Evolutionary conservation across 1,140 invertebrate genomes (phyloP).

Genomic region (Maconellicoccus hirsutus): DNA sequence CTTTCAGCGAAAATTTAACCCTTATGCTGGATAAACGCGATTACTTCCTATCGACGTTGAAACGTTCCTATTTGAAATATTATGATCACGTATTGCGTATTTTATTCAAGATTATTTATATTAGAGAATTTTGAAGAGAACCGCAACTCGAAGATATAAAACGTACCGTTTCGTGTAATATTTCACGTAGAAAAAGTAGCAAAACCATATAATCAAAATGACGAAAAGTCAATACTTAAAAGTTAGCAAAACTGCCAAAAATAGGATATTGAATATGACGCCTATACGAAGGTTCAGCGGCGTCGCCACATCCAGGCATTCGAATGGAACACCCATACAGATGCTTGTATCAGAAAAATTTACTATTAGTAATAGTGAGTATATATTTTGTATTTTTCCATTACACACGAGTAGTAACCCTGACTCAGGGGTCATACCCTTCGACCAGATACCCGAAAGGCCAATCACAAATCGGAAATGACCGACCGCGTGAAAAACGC

Average conservation of each 20-base stretch:
- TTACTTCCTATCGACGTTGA: background rate
- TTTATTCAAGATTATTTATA: constrained; percentile 20
- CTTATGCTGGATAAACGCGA: too few relatives aligned
- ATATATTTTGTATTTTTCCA: background rate
- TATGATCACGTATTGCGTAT: constrained; percentile 9
- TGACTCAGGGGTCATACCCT: too few relatives aligned
- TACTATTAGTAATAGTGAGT: constrained; percentile 17
- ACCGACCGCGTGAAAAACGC: too few relatives aligned
- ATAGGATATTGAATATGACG: background rate
- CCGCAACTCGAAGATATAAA: background rate
- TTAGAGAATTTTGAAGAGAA: constrained; percentile 11
- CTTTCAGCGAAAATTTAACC: too few relatives aligned
- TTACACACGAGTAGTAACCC: too few relatives aligned
- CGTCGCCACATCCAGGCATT: background rate
- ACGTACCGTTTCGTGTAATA: too few relatives aligned
- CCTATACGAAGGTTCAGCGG: background rate
- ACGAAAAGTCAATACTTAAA: constrained; percentile 14
- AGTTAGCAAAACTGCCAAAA: background rate
- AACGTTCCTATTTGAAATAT: background rate
- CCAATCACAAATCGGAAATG: too few relatives aligned
- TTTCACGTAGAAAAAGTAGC: too few relatives aligned
- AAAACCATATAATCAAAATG: background rate
- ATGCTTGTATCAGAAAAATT: constrained; percentile 11
- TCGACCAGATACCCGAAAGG: too few relatives aligned
- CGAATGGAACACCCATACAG: constrained; percentile 8